Evolutionary conservation across 2,113 vertebrate species (phyloP).

Genomic region (Colius striatus): DNA sequence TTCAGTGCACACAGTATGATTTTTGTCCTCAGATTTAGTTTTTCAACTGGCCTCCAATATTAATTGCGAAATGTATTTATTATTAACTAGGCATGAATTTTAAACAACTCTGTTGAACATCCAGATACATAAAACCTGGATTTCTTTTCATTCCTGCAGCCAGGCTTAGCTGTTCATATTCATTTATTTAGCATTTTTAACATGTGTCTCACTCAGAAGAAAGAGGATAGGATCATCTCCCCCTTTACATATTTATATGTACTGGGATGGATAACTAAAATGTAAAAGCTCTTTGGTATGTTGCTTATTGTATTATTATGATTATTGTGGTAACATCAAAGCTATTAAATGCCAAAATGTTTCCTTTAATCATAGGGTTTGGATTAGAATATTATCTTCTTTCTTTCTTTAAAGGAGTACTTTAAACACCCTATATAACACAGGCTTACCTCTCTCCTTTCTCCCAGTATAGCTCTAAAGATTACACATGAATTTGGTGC

Average conservation of each 20-base stretch:
- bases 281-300: neutral
- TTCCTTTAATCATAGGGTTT: neutral
- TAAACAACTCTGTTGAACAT: neutral
- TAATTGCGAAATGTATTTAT: constrained; percentile 39
- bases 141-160: neutral
- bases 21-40: neutral
- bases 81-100: constrained; percentile 58
- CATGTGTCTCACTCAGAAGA: neutral
- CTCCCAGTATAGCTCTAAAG: neutral
- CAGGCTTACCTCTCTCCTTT: neutral
- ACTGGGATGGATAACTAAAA: neutral
- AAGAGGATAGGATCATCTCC: neutral
- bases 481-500: accelerated
- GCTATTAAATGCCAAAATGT: neutral
- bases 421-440: neutral
- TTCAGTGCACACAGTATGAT: neutral
- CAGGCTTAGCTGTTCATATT: neutral
- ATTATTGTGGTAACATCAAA: neutral
- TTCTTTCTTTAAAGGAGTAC: neutral
- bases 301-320: neutral
- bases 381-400: neutral
- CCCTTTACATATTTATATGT: neutral
- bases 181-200: neutral
- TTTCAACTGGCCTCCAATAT: neutral
- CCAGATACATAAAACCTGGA: neutral